Conservation (phyloP, 2,797 vertebrate species). For the Phataginus tricuspis region DNA sequence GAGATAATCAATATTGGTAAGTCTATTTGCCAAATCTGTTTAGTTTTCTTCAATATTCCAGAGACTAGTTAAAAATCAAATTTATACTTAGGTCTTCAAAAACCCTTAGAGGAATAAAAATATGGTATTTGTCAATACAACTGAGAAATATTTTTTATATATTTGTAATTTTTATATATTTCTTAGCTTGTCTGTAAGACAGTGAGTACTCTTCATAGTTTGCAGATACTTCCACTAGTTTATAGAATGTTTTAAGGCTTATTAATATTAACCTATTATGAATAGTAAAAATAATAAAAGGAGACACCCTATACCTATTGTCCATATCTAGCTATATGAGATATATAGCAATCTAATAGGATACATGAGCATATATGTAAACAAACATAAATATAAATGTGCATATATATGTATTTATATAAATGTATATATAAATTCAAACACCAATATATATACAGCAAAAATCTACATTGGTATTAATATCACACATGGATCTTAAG, state of each 20-base stretch:
- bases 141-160: not conserved
- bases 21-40: not conserved
- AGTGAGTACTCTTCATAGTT: not conserved
- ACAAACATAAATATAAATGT: not conserved
- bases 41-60: conserved; percentile 38
- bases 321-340: not conserved
- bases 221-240: not conserved
- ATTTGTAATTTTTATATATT: not conserved
- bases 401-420: not conserved
- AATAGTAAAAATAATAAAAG: not conserved
- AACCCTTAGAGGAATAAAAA: not conserved
- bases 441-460: not conserved
- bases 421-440: not conserved
- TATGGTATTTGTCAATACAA: not conserved
- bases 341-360: not conserved
- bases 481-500: not conserved
- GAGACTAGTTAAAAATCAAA: conserved; percentile 21
- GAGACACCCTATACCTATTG: not conserved
- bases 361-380: not conserved
- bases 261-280: not conserved
- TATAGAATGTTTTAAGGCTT: not conserved
- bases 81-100: not conserved
- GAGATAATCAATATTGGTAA: conserved; percentile 39
- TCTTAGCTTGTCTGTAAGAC: not conserved
- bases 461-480: not conserved